Conservation (phyloP, 1,140 invertebrate species). For the Polypedilum pembai region DNA sequence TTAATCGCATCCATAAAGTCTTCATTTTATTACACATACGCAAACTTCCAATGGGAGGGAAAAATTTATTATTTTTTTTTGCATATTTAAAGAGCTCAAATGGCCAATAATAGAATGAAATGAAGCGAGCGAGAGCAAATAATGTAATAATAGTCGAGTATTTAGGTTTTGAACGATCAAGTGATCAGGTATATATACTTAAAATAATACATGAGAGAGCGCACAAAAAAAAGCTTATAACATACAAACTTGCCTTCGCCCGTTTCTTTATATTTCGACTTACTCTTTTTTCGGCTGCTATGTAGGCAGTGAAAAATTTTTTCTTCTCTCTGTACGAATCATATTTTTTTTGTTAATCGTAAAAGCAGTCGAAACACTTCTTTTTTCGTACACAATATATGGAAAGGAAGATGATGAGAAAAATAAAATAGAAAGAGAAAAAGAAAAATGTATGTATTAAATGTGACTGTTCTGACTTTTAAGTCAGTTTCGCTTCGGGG, state of each 20-base stretch:
- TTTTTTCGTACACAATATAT: background rate
- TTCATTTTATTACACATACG: background rate
- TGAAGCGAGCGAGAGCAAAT: too few relatives aligned
- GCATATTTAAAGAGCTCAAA: too few relatives aligned
- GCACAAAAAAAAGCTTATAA: constrained; percentile 5
- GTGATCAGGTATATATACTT: background rate
- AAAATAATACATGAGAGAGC: background rate
- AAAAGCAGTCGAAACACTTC: background rate
- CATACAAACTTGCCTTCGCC: too few relatives aligned
- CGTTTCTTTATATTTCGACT: background rate
- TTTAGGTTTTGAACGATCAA: too few relatives aligned
- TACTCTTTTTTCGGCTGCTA: constrained; percentile 1
- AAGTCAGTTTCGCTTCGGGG: constrained; percentile 7
- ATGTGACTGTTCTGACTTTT: background rate
- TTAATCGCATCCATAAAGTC: constrained; percentile 8
- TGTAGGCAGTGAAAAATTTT: constrained; percentile 4
- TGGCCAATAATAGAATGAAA: too few relatives aligned
- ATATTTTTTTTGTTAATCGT: background rate
- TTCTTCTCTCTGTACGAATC: background rate
- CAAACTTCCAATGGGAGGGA: too few relatives aligned
- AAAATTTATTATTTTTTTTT: too few relatives aligned
- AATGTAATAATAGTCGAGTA: too few relatives aligned
- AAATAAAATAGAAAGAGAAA: background rate
- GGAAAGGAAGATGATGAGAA: constrained; percentile 14
- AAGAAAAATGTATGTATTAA: constrained; percentile 13